These are phyloP conservation scores for Auanema freiburgensis DNA, from an alignment of 2,888 invertebrate genomes.

Conservation along the genomic window DNA sequence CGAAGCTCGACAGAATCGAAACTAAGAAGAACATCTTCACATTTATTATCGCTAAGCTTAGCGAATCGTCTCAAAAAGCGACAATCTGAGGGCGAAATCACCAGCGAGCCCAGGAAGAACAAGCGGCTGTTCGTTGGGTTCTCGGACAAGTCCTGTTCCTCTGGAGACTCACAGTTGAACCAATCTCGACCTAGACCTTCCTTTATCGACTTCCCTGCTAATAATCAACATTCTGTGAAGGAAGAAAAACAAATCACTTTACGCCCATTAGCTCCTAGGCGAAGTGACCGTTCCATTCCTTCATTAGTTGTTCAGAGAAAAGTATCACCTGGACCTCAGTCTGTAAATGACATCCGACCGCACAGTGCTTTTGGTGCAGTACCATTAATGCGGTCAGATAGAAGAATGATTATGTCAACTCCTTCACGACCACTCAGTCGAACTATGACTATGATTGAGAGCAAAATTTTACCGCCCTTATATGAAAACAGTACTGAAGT, in stretches of 20 bases:
- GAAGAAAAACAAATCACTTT: slow-evolving; percentile 14
- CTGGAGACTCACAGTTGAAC: slow-evolving; percentile 9
- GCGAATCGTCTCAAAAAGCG: slow-evolving; percentile 20
- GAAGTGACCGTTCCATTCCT: slow-evolving; percentile 4
- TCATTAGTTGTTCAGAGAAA: slow-evolving; percentile 7
- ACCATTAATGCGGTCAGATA: slow-evolving; percentile 4
- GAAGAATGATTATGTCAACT: slow-evolving; percentile 11
- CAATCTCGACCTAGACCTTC: slow-evolving; percentile 11
- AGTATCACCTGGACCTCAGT: slow-evolving; percentile 9
- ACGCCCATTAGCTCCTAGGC: neutral
- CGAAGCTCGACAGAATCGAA: too few species aligned
- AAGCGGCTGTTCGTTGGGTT: slow-evolving; percentile 6
- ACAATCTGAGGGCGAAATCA: slow-evolving; percentile 17
- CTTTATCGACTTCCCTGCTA: slow-evolving; percentile 6
- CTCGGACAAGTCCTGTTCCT: slow-evolving; percentile 14
- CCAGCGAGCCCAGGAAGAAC: slow-evolving; percentile 11
- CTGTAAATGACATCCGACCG: slow-evolving; percentile 6
- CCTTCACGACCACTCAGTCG: slow-evolving; percentile 32
- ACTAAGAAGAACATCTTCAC: too few species aligned
- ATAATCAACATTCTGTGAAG: slow-evolving; percentile 8
- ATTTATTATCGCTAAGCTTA: too few species aligned
- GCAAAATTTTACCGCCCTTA: slow-evolving; percentile 40
- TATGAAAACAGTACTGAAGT: slow-evolving; percentile 32
- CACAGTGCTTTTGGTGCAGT: neutral
- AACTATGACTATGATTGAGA: slow-evolving; percentile 43